Percentiles rank a stretch among this genome's conserved stretches.
Evolutionary conservation across 2,113 vertebrate species (phyloP).

Genomic region (Cinclus mexicanus): DNA sequence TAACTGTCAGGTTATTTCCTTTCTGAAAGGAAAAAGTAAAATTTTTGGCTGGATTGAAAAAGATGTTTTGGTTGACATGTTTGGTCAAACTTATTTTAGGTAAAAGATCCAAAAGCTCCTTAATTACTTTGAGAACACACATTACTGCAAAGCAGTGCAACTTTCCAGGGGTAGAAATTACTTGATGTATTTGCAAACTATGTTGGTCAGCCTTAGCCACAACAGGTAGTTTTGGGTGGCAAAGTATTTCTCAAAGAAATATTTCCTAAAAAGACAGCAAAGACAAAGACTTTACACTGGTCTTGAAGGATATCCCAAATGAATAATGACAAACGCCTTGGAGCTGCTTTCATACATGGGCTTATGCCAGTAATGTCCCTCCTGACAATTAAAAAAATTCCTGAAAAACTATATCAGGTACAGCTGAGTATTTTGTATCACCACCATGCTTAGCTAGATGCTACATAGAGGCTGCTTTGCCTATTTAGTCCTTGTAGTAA

Average conservation of each 20-base stretch:
- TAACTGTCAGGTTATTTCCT: not conserved
- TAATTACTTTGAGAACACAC: not conserved
- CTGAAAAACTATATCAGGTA: not conserved
- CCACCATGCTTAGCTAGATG: not conserved
- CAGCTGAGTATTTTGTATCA: not conserved
- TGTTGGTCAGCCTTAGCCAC: not conserved
- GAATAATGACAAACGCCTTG: not conserved
- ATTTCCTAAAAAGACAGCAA: not conserved
- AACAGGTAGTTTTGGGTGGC: not conserved
- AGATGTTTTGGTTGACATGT: not conserved
- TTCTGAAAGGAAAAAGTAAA: not conserved
- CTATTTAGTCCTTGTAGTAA: not conserved
- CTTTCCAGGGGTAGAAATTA: not conserved
- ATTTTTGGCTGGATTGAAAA: not conserved
- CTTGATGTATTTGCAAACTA: not conserved
- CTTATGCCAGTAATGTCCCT: not conserved
- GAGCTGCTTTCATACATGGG: not conserved
- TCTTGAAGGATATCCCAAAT: not conserved
- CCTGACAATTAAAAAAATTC: not conserved
- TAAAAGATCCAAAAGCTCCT: not conserved
- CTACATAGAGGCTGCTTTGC: not conserved
- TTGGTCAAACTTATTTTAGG: not conserved
- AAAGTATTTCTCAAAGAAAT: not conserved
- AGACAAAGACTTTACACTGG: not conserved
- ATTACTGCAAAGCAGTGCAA: not conserved